Evolutionary conservation across 2,797 vertebrate genomes (phyloP), one percentile per base, ranked within the genome.

Genomic region (Arctocebus calabarensis): DNA sequence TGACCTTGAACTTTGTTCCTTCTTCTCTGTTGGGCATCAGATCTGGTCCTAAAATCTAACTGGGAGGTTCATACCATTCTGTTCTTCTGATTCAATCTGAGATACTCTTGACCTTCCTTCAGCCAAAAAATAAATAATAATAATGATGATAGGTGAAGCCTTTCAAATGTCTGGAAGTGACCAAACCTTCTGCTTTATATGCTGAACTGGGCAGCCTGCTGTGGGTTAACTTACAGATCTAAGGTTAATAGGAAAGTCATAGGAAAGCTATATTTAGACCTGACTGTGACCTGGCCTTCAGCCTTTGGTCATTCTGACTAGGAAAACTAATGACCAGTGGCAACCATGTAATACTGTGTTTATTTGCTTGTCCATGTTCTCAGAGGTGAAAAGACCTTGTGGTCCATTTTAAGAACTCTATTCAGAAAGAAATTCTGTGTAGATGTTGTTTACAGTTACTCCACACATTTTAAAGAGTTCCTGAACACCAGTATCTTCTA

Each of bases 381-480:
- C 40, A 94, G 32, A 81, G 71, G 73, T 70, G 40, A 88, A 97
- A 90, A 88, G 22, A 64, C 7, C 3, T 83, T 25, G 19, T 88
- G 62, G 40, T 91, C 32, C 73, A 90, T 75, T 93, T 97, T 83
- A 83, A 84, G 61, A 97, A 91, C 61, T 94, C 78, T 82, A 77
- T 71, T 73, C 37, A 70, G 32, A 91, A 95, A 64, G 78, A 86
- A 85, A 75, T 71, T 95, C n/a, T 96, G 34, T 93, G 43, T 64
- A 86, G 20, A 89, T 92, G 37, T 59, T 96, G 81, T 95, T 97
- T 96, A 96, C 52, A 77, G 73, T 95, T 93, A 89, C 34, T 91
- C 4, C 61, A 62, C 29, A 97, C 81, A 62, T 88, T 97, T 96
- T 88, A 75, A 90, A 83, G 78, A 95, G 40, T 83, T 97, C 62